Conservation (phyloP, 2,888 invertebrate species). For the Ctena decussata region DNA sequence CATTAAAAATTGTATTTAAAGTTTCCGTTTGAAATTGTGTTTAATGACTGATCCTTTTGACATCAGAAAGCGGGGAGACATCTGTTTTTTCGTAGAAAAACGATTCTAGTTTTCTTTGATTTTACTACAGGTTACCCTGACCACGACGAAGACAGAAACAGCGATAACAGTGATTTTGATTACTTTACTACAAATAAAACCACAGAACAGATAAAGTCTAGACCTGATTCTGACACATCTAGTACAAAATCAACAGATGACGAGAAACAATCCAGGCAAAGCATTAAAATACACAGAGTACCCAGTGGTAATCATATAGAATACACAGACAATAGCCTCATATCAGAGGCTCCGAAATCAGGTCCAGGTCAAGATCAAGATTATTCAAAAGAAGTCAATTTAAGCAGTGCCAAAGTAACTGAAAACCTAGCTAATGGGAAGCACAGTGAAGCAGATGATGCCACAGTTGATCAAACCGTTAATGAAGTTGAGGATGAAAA, state of each 20-base stretch:
- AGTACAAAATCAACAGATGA: neutral
- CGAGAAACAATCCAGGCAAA: neutral
- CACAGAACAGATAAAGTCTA: neutral
- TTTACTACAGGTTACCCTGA: too few species aligned
- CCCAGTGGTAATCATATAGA: neutral
- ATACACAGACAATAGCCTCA: neutral
- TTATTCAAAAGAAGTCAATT: neutral
- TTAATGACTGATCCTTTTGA: too few species aligned
- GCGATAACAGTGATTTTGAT: neutral
- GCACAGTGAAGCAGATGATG: neutral
- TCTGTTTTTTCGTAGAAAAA: too few species aligned
- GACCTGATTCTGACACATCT: neutral
- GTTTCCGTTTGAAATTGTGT: too few species aligned
- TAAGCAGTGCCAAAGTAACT: neutral
- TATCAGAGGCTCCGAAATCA: neutral
- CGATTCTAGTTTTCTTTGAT: too few species aligned
- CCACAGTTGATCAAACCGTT: neutral
- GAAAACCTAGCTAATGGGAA: neutral
- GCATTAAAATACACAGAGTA: neutral
- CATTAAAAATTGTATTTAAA: too few species aligned
- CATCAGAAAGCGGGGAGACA: too few species aligned
- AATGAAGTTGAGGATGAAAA: neutral
- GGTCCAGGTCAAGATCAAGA: neutral
- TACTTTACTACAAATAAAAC: neutral
- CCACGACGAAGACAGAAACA: neutral